phyloP scores from a whole-genome alignment of 2,113 vertebrate genomes.

The Pseudorasbora parva region DNA sequence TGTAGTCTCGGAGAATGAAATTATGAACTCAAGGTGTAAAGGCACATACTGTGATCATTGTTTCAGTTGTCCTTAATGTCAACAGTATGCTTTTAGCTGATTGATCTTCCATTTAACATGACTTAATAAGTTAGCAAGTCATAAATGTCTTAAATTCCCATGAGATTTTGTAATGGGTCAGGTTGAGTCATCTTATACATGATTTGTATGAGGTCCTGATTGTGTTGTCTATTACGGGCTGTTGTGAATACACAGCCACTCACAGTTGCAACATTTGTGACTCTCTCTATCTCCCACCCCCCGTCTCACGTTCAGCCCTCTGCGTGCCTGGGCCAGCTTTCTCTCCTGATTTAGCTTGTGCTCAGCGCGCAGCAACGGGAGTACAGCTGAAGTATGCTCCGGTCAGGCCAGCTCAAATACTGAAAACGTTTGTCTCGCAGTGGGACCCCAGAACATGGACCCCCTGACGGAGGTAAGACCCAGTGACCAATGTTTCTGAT shows the following conservation, averaged over 20 bases:
- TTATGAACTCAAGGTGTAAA: slow-evolving; percentile 4
- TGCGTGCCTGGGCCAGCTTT: slow-evolving; percentile 47
- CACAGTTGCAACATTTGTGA: slow-evolving; percentile 37
- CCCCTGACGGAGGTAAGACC: slow-evolving; percentile 49
- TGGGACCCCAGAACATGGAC: slow-evolving; percentile 40
- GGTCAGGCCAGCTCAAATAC: background rate
- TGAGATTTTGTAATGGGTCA: background rate
- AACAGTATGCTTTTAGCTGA: background rate
- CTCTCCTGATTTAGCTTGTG: slow-evolving; percentile 55
- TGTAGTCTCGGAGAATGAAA: background rate
- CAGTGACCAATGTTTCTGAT: background rate
- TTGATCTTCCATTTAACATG: background rate
- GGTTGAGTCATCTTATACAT: background rate
- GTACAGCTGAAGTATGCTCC: slow-evolving; percentile 48
- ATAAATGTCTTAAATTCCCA: background rate
- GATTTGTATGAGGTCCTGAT: background rate
- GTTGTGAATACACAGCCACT: slow-evolving; percentile 40
- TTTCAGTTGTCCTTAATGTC: background rate
- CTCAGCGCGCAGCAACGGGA: slow-evolving; percentile 33
- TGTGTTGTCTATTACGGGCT: background rate
- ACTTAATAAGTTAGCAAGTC: background rate
- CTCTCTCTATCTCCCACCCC: slow-evolving; percentile 54
- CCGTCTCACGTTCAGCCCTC: slow-evolving; percentile 25
- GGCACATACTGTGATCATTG: slow-evolving; percentile 1
- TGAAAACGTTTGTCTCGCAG: background rate